Percentiles rank a stretch among this genome's conserved stretches.
Evolutionary conservation across 1,140 invertebrate species (phyloP).

Genomic region (Phocides pigmalion): DNA sequence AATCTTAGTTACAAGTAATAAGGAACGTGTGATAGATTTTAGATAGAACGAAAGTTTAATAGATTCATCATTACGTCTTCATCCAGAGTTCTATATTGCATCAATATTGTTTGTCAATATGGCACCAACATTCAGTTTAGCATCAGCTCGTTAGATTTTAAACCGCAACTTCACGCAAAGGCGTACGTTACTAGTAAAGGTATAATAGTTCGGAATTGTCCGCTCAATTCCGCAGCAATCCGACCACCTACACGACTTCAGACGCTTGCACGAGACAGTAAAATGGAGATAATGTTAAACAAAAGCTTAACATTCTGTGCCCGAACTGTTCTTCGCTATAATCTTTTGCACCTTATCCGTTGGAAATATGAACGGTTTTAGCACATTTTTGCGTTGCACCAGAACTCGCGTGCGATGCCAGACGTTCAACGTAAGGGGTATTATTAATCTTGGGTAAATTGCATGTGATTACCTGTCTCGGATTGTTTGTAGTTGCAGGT

Average conservation of each 20-base stretch:
- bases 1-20: too few species aligned
- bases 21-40: too few species aligned
- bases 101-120: too few species aligned
- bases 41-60: too few species aligned
- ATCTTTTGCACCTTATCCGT: constrained; percentile 29
- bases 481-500: constrained; percentile 40
- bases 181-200: constrained; percentile 38
- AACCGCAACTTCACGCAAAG: constrained; percentile 21
- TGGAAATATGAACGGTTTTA: constrained; percentile 34
- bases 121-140: background rate
- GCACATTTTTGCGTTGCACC: background rate
- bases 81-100: too few species aligned
- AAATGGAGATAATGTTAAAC: constrained; percentile 49
- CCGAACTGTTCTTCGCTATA: background rate
- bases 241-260: constrained; percentile 46
- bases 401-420: constrained; percentile 37
- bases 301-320: constrained; percentile 46
- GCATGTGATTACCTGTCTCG: constrained; percentile 49
- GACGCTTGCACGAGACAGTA: constrained; percentile 45
- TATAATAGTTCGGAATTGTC: constrained; percentile 41
- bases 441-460: constrained; percentile 53
- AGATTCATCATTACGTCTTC: too few species aligned
- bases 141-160: constrained; percentile 7
- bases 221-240: constrained; percentile 40
- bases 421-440: constrained; percentile 41